These are phyloP conservation scores for Onychomys leucogaster DNA, from an alignment of 2,797 vertebrate genomes.

Conservation along the genomic window DNA sequence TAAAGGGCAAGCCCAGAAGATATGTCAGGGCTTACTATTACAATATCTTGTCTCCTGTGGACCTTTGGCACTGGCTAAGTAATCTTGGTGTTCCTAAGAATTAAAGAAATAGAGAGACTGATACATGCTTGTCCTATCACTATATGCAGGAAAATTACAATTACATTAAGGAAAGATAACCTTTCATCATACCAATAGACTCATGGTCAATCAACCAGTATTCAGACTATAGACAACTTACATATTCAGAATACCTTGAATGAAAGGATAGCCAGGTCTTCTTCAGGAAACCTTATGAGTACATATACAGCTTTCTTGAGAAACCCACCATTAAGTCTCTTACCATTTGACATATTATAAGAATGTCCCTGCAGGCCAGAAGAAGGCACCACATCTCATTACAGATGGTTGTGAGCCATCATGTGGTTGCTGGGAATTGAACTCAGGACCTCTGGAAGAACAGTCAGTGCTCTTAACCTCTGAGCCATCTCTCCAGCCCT, in stretches of 20 bases:
- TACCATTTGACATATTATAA: neutral
- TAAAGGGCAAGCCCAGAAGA: neutral
- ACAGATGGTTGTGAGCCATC: too few relatives aligned
- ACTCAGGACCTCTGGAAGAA: too few relatives aligned
- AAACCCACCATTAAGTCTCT: neutral
- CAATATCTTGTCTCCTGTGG: neutral
- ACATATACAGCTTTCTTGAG: neutral
- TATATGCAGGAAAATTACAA: neutral
- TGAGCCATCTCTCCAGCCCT: too few relatives aligned
- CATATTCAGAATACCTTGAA: neutral
- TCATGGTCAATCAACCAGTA: neutral
- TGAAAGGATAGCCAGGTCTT: neutral
- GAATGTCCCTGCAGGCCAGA: too few relatives aligned
- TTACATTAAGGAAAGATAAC: neutral
- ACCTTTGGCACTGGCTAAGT: neutral
- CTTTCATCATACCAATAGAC: neutral
- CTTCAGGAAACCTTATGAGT: too few relatives aligned
- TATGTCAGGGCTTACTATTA: neutral
- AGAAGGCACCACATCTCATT: too few relatives aligned
- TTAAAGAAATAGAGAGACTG: neutral
- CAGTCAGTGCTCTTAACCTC: too few relatives aligned
- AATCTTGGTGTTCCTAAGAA: neutral
- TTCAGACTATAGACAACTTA: neutral
- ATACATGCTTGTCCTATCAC: neutral
- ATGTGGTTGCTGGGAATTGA: too few relatives aligned